phyloP scores from a whole-genome alignment of 2,888 invertebrate genomes.

The Subacronicta megacephala region DNA sequence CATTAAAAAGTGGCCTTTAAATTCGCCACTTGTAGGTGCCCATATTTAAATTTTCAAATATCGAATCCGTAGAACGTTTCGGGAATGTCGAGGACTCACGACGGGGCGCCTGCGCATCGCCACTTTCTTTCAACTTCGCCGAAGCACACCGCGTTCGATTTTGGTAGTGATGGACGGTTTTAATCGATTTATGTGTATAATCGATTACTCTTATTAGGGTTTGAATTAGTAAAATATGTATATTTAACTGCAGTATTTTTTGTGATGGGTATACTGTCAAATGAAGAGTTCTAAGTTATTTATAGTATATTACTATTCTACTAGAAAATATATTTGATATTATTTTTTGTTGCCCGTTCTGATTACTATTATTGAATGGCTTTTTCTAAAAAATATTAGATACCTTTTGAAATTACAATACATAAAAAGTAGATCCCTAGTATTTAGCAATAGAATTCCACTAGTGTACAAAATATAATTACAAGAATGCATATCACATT shows the following conservation, averaged over 20 bases:
- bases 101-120: slow-evolving; percentile 76
- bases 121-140: slow-evolving; percentile 83
- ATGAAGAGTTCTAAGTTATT: slow-evolving; percentile 31
- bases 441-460: too few species aligned
- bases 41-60: slow-evolving; percentile 65
- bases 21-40: slow-evolving; percentile 62
- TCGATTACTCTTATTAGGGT: slow-evolving; percentile 56
- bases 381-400: too few species aligned
- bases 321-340: slow-evolving; percentile 7
- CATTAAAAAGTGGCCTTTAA: slow-evolving; percentile 59
- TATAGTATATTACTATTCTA: slow-evolving; percentile 30
- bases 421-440: too few species aligned
- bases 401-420: too few species aligned
- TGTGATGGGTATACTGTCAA: slow-evolving; percentile 24
- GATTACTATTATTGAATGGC: too few species aligned
- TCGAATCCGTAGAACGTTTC: slow-evolving; percentile 67
- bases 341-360: neutral
- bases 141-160: slow-evolving; percentile 61
- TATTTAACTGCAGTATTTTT: slow-evolving; percentile 41
- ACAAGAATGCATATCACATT: slow-evolving; percentile 12
- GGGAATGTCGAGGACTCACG: slow-evolving; percentile 75
- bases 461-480: slow-evolving; percentile 21
- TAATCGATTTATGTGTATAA: slow-evolving; percentile 59
- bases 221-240: slow-evolving; percentile 45
- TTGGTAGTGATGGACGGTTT: slow-evolving; percentile 62